These are phyloP conservation scores for Temnopleurus reevesii DNA, from an alignment of 53 echinoderm and acorn worm species.

Conservation along the genomic window DNA sequence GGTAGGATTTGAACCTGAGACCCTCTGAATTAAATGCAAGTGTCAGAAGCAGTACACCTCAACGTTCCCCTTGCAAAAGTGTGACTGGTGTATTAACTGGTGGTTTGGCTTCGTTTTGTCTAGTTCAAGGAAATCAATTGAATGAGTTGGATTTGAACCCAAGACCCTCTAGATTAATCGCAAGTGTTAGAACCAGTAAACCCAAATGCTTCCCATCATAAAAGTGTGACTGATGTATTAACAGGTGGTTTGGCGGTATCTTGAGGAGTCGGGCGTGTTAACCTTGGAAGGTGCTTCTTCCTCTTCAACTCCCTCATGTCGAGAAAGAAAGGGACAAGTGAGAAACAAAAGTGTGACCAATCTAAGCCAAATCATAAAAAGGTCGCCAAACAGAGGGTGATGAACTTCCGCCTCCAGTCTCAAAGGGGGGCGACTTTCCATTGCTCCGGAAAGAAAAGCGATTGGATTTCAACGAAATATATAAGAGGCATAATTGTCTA, in stretches of 20 bases:
- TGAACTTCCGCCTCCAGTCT: neutral
- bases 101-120: too few relatives aligned
- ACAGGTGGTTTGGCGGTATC: slow-evolving; percentile 34
- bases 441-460: slow-evolving; percentile 1
- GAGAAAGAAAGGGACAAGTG: slow-evolving; percentile 33
- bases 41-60: too few relatives aligned
- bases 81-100: too few relatives aligned
- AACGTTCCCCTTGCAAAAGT: too few relatives aligned
- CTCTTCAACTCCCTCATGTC: slow-evolving; percentile 25
- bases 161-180: too few relatives aligned
- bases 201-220: too few relatives aligned
- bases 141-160: too few relatives aligned
- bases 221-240: too few relatives aligned
- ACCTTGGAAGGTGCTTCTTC: slow-evolving; percentile 39
- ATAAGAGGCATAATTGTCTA: neutral
- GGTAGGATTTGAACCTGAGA: too few relatives aligned
- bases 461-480: slow-evolving; percentile 11
- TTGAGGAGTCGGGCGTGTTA: neutral
- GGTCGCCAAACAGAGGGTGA: neutral
- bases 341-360: slow-evolving; percentile 13
- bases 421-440: slow-evolving; percentile 15
- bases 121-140: too few relatives aligned
- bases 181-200: too few relatives aligned
- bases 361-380: neutral
- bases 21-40: too few relatives aligned